phyloP scores from a whole-genome alignment of 2,888 invertebrate species.

The Thecocarcelia acutangulata region DNA sequence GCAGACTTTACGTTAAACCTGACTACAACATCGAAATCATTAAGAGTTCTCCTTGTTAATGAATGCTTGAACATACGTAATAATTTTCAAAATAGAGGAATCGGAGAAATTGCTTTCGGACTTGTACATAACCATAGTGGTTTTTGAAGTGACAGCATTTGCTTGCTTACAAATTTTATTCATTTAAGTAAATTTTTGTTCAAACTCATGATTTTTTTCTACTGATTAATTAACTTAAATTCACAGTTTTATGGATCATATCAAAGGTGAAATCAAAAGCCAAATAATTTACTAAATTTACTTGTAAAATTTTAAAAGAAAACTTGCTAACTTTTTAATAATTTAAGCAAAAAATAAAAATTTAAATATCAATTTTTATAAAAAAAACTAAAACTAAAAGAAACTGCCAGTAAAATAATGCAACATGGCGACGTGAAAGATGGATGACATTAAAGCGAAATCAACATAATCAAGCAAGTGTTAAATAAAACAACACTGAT shows the following conservation, averaged over 20 bases:
- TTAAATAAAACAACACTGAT: constrained; percentile 52
- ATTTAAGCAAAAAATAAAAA: constrained; percentile 3
- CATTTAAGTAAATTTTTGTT: no score
- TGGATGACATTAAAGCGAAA: constrained; percentile 18
- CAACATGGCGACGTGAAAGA: neutral
- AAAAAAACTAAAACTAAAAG: constrained; percentile 15
- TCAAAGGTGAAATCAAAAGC: constrained; percentile 59
- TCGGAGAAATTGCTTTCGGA: no score
- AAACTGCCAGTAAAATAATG: constrained; percentile 56
- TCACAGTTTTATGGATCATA: constrained; percentile 63
- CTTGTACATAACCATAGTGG: no score
- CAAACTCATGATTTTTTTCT: neutral
- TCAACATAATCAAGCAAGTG: constrained; percentile 23
- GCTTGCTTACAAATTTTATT: no score
- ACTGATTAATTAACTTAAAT: constrained; percentile 13
- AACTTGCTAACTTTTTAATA: constrained; percentile 16
- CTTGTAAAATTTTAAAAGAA: neutral
- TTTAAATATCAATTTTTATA: constrained; percentile 15
- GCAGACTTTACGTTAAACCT: no score
- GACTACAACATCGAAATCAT: no score
- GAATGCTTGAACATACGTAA: no score
- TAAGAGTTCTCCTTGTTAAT: no score
- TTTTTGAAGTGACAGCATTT: no score
- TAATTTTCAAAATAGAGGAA: no score
- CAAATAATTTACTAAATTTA: constrained; percentile 42